Conservation (phyloP, 2,113 vertebrate species). For the Tonatia bakeri region DNA sequence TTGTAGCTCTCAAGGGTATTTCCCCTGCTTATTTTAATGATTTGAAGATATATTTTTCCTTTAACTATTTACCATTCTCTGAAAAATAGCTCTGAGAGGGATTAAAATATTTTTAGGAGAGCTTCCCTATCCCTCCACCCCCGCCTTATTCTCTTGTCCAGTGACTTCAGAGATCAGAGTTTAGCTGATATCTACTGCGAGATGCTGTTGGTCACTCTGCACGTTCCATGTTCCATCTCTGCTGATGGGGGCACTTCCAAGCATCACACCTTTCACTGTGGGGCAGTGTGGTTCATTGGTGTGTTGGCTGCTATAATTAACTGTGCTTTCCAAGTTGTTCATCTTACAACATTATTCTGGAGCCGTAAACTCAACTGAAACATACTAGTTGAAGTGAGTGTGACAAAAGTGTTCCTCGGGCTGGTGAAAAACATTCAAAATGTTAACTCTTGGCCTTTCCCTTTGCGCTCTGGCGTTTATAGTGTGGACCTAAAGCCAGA, state of each 20-base stretch:
- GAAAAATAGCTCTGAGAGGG: not conserved
- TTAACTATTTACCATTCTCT: not conserved
- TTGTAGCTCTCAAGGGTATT: not conserved
- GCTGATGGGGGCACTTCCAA: not conserved
- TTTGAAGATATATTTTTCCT: not conserved
- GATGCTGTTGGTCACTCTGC: not conserved
- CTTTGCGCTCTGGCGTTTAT: not conserved
- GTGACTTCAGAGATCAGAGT: not conserved
- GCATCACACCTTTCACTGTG: not conserved
- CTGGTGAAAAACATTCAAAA: not conserved
- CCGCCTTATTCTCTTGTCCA: not conserved
- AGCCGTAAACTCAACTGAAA: not conserved
- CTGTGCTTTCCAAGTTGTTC: not conserved
- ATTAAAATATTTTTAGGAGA: not conserved
- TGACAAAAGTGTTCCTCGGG: not conserved
- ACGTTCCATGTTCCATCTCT: not conserved
- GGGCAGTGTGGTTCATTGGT: not conserved
- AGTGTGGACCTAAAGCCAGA: not conserved
- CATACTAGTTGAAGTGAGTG: not conserved
- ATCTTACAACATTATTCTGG: not conserved
- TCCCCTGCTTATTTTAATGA: slow-evolving; percentile 3
- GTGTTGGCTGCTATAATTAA: not conserved
- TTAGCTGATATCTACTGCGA: not conserved
- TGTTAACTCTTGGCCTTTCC: not conserved
- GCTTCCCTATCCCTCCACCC: too few relatives aligned